A percentile compares a stretch with the other conserved stretches of the same genome.
These are phyloP conservation scores for Falco peregrinus DNA, from an alignment of 2,797 vertebrate species.

Conservation along the genomic window DNA sequence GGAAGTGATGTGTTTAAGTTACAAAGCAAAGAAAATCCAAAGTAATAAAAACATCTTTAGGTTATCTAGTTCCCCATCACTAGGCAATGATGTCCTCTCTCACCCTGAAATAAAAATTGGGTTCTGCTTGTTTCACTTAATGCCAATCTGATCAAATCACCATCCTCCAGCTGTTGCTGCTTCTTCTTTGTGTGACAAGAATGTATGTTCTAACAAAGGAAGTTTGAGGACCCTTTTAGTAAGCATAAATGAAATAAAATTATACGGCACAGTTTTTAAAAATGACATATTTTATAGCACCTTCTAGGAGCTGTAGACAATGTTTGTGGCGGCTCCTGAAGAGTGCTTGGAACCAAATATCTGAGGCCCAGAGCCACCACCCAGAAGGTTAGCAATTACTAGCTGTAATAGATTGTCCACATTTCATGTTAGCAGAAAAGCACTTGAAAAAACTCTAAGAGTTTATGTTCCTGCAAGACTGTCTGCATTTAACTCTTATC, in stretches of 20 bases:
- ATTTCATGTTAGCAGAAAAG: not conserved
- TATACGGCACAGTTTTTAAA: not conserved
- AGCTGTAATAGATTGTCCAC: rapidly evolving
- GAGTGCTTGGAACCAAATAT: not conserved
- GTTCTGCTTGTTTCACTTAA: not conserved
- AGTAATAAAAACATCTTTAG: not conserved
- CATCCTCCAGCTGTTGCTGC: not conserved
- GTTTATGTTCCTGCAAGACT: not conserved
- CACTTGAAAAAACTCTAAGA: not conserved
- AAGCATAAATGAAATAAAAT: not conserved
- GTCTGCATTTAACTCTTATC: not conserved
- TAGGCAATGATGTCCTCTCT: not conserved
- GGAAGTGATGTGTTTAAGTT: not conserved
- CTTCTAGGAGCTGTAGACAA: not conserved
- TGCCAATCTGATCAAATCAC: not conserved
- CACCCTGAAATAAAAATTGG: not conserved
- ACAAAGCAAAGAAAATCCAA: not conserved
- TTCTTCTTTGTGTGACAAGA: not conserved
- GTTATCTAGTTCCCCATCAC: not conserved
- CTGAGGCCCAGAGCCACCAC: not conserved
- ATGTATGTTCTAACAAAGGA: not conserved
- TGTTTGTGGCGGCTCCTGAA: not conserved
- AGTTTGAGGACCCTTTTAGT: not conserved
- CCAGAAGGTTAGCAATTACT: not conserved
- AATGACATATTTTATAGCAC: not conserved